Evolutionary conservation across 2,113 vertebrate genomes (phyloP).

Genomic region (Apaloderma vittatum): DNA sequence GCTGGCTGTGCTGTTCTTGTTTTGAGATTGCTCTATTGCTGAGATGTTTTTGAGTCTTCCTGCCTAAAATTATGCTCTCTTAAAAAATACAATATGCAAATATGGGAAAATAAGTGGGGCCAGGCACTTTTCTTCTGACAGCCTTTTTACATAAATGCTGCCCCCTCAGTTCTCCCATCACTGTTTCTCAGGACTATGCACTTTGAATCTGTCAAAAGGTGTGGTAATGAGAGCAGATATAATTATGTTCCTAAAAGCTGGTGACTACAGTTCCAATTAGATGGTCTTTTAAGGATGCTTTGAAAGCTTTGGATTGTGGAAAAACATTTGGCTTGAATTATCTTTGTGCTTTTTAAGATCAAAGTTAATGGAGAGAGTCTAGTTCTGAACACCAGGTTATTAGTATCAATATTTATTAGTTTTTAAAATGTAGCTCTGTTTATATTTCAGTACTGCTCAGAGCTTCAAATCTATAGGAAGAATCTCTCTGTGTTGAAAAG

Average conservation of each 20-base stretch:
- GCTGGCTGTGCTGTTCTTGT: constrained; percentile 18
- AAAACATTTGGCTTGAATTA: neutral
- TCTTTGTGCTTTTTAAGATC: neutral
- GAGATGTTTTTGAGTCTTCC: constrained; percentile 33
- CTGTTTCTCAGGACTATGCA: neutral
- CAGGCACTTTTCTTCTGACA: constrained; percentile 25
- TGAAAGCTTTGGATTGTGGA: neutral
- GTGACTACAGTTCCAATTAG: constrained; percentile 7
- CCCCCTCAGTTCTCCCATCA: neutral
- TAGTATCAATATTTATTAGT: neutral
- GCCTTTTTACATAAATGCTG: neutral
- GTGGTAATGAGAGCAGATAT: constrained; percentile 11
- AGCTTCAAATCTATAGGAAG: neutral
- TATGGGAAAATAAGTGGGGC: neutral
- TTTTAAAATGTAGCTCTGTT: neutral
- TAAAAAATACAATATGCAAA: constrained; percentile 47
- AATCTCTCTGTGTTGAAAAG: neutral
- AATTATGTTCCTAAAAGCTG: constrained; percentile 28
- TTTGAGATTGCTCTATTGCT: constrained; percentile 5
- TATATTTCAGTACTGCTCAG: neutral
- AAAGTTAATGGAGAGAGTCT: neutral
- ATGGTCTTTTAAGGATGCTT: neutral
- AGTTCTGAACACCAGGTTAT: neutral
- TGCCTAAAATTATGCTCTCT: constrained; percentile 29
- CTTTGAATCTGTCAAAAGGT: constrained; percentile 47